A percentile compares a stretch with the other conserved stretches of the same genome.
These are phyloP conservation scores for Pluvianellus socialis DNA, from an alignment of 2,113 vertebrate species.

Conservation along the genomic window DNA sequence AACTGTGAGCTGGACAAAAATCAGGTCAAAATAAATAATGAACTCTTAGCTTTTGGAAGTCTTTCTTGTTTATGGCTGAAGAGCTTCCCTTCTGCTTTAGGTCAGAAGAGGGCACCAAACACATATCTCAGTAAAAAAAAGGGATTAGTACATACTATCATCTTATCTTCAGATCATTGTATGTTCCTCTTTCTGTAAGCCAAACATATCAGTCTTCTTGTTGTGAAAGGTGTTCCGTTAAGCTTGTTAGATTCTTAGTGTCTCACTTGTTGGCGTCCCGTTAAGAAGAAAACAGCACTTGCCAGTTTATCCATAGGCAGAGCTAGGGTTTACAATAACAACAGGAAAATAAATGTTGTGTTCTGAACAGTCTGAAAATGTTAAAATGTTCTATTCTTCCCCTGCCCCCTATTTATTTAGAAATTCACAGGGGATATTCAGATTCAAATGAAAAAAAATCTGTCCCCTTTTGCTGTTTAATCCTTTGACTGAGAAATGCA, in stretches of 20 bases:
- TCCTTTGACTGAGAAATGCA: neutral
- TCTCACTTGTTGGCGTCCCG: neutral
- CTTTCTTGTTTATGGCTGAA: neutral
- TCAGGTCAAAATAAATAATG: conserved; percentile 84
- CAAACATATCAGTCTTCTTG: neutral
- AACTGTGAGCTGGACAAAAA: conserved; percentile 99
- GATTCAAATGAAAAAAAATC: neutral
- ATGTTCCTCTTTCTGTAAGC: neutral
- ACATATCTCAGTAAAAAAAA: neutral
- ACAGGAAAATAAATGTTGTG: neutral
- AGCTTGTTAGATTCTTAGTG: neutral
- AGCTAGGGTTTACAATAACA: neutral
- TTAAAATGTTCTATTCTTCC: neutral
- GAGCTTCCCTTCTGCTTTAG: neutral
- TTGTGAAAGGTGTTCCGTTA: neutral
- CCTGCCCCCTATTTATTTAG: neutral
- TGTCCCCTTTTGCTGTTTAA: neutral
- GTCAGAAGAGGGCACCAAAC: conserved; percentile 54
- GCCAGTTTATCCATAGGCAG: neutral
- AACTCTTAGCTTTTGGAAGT: neutral
- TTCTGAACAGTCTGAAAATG: neutral
- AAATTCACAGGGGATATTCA: neutral
- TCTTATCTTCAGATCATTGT: neutral
- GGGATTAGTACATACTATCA: neutral
- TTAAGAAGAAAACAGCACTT: neutral